Evolutionary conservation across 2,797 vertebrate genomes (phyloP).

Genomic region (Ctenosaura bakeri): DNA sequence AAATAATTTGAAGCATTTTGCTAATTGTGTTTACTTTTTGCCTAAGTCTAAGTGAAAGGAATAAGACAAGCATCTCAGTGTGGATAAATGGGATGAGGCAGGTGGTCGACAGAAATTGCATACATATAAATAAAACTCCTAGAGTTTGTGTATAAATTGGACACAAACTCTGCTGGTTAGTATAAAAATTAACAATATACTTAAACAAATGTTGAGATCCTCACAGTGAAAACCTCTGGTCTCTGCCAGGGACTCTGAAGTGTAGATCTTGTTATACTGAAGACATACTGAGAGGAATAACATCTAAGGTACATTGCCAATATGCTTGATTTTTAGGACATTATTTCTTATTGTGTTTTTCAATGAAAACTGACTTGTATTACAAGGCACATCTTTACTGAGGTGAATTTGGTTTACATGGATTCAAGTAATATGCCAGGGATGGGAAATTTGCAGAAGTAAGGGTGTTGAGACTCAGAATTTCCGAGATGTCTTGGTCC

Average conservation of each 20-base stretch:
- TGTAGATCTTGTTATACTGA: constrained; percentile 10
- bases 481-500: not conserved
- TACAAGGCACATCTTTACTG: not conserved
- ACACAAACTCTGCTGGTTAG: constrained; percentile 6
- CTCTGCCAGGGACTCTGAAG: not conserved
- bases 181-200: constrained; percentile 24
- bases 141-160: constrained; percentile 31
- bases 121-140: constrained; percentile 34
- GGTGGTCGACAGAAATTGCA: constrained; percentile 37
- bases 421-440: not conserved
- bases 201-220: constrained; percentile 16
- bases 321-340: not conserved
- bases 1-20: not conserved
- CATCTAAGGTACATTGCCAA: not conserved
- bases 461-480: not conserved
- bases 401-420: not conserved
- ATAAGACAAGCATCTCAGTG: constrained; percentile 21
- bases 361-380: not conserved
- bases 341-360: constrained; percentile 10
- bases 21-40: not conserved
- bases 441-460: not conserved
- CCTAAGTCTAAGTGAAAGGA: not conserved
- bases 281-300: not conserved
- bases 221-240: not conserved
- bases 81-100: constrained; percentile 20